These are phyloP conservation scores for Porites australiensis DNA, from an alignment of 64 coral and sea anemone genomes.

Conservation along the genomic window DNA sequence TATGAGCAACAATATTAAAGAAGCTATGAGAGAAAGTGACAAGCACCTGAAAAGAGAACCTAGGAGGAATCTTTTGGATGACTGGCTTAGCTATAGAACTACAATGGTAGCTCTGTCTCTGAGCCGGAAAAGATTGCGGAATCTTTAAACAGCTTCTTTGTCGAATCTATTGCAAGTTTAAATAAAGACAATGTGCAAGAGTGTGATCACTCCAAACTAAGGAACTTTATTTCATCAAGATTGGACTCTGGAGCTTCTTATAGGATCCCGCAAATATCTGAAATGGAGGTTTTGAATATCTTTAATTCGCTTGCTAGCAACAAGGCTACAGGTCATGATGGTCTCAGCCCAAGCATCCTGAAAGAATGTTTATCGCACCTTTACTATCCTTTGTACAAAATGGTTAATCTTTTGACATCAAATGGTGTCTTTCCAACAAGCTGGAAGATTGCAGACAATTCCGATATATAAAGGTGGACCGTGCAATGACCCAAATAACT, in stretches of 20 bases:
- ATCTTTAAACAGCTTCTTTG: background rate
- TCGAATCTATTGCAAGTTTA: slow-evolving; percentile 19
- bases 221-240: slow-evolving; percentile 45
- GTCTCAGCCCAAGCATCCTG: slow-evolving; percentile 3
- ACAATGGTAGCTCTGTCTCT: no score
- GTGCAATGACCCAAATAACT: slow-evolving; percentile 6
- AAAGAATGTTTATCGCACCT: background rate
- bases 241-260: no score
- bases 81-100: no score
- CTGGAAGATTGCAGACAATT: slow-evolving; percentile 20
- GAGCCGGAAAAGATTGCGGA: no score
- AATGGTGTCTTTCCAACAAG: slow-evolving; percentile 10
- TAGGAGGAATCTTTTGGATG: no score
- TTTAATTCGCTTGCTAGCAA: slow-evolving; percentile 25
- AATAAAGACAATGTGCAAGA: slow-evolving; percentile 11
- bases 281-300: background rate
- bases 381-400: slow-evolving; percentile 20
- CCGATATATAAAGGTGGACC: slow-evolving; percentile 27
- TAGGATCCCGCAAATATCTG: slow-evolving; percentile 22
- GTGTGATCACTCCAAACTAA: slow-evolving; percentile 18
- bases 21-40: no score
- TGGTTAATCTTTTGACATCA: slow-evolving; percentile 17
- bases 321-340: slow-evolving; percentile 40
- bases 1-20: no score
- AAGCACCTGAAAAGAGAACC: no score